A percentile compares a stretch with the other conserved stretches of the same genome.
Conservation (phyloP, 2,797 vertebrate species). For the Platyrinchus mystaceus region DNA sequence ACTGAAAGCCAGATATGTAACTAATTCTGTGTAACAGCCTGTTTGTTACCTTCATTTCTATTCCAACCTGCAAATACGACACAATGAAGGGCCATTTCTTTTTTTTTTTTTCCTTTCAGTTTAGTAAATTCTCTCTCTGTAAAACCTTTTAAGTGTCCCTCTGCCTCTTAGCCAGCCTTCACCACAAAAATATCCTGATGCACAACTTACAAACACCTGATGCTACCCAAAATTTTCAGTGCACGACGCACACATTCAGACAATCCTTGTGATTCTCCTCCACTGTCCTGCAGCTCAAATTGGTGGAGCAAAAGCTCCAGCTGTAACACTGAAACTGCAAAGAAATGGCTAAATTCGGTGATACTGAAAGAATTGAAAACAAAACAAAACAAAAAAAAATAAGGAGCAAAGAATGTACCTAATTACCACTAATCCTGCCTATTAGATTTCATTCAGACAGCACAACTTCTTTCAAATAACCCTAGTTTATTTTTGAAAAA, state of each 20-base stretch:
- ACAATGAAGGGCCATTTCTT: not conserved
- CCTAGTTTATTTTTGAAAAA: conserved; percentile 72
- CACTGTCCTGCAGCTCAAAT: not conserved
- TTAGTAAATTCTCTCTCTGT: not conserved
- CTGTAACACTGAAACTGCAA: not conserved
- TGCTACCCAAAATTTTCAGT: not conserved
- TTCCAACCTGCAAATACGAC: not conserved
- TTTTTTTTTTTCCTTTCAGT: not conserved
- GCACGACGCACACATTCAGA: not conserved
- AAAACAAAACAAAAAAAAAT: not conserved
- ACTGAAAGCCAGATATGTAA: not conserved
- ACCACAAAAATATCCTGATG: not conserved
- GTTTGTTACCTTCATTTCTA: not conserved
- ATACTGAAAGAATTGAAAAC: not conserved
- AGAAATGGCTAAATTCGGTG: not conserved
- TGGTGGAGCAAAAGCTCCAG: not conserved
- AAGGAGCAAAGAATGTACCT: conserved; percentile 42
- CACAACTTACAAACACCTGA: not conserved
- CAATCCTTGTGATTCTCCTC: not conserved
- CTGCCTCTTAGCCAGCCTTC: not conserved
- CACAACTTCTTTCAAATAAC: conserved; percentile 73
- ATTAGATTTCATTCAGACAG: conserved; percentile 71
- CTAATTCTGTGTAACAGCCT: not conserved
- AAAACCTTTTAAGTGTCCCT: not conserved
- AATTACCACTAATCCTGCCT: conserved; percentile 55